Percentiles rank a stretch among this genome's conserved stretches.
Conservation (phyloP, 1,140 invertebrate genomes). For the Drosophila punjabiensis region DNA sequence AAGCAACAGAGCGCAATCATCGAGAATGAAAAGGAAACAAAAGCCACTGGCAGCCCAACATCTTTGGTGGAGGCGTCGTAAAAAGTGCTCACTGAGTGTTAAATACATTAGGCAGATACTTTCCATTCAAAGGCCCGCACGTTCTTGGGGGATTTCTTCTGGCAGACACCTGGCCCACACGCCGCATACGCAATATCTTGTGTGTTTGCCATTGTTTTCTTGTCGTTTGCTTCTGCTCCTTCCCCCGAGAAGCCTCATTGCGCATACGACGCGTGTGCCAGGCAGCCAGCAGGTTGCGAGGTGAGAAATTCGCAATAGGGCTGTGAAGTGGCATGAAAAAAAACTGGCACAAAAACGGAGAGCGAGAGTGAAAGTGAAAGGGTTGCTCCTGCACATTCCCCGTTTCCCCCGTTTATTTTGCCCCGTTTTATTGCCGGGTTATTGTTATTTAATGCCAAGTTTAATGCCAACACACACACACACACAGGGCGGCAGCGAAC, state of each 20-base stretch:
- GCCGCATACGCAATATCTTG: slow-evolving; percentile 59
- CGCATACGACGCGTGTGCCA: slow-evolving; percentile 65
- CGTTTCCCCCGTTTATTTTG: background rate
- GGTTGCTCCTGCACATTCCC: slow-evolving; percentile 39
- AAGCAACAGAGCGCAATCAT: slow-evolving; percentile 31
- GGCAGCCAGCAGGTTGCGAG: slow-evolving; percentile 28
- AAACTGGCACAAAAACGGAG: slow-evolving; percentile 21
- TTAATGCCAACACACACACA: slow-evolving; percentile 69
- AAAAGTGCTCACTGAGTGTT: slow-evolving; percentile 56
- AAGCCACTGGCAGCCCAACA: slow-evolving; percentile 1
- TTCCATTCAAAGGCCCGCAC: slow-evolving; percentile 1
- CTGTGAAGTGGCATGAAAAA: slow-evolving; percentile 52
- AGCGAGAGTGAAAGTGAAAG: slow-evolving; percentile 60
- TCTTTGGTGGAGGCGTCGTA: slow-evolving; percentile 28
- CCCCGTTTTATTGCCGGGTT: slow-evolving; percentile 72
- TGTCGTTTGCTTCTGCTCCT: slow-evolving; percentile 27
- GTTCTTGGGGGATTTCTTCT: slow-evolving; percentile 13
- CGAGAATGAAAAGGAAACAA: slow-evolving; percentile 19
- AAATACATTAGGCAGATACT: slow-evolving; percentile 58
- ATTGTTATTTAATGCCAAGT: slow-evolving; percentile 81
- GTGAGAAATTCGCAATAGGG: slow-evolving; percentile 59
- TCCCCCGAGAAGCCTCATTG: slow-evolving; percentile 29
- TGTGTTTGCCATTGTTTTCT: slow-evolving; percentile 48
- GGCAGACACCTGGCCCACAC: slow-evolving; percentile 24
- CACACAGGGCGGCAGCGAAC: slow-evolving; percentile 43